Conservation (phyloP, 2,113 vertebrate genomes). For the Cranoglanis bouderius region DNA sequence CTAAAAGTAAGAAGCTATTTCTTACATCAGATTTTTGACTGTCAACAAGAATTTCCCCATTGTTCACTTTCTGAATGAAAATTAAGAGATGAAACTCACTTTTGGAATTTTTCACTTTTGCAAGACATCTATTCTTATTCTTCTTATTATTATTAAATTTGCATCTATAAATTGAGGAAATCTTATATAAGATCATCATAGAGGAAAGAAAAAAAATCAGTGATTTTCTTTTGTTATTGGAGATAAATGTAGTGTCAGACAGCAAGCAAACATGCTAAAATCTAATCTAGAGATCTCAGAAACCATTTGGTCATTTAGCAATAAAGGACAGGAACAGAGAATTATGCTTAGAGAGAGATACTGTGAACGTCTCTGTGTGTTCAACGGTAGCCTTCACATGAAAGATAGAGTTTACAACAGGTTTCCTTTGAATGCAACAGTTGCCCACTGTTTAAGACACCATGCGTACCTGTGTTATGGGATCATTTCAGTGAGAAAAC, state of each 20-base stretch:
- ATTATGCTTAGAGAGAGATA: slow-evolving; percentile 14
- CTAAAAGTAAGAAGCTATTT: background rate
- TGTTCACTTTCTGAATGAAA: slow-evolving; percentile 3
- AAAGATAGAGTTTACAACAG: slow-evolving; percentile 61
- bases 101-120: background rate
- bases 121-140: background rate
- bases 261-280: background rate
- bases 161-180: background rate
- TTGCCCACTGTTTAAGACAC: slow-evolving; percentile 54
- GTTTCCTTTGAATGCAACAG: slow-evolving; percentile 56
- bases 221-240: slow-evolving; percentile 21
- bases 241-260: slow-evolving; percentile 36
- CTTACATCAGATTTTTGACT: background rate
- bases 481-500: slow-evolving; percentile 54
- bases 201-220: background rate
- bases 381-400: slow-evolving; percentile 53
- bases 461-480: slow-evolving; percentile 53
- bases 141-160: background rate
- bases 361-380: slow-evolving; percentile 45
- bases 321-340: background rate
- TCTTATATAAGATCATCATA: slow-evolving; percentile 1
- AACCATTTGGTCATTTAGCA: slow-evolving; percentile 41
- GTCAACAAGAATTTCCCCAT: background rate
- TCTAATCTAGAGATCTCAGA: slow-evolving; percentile 24
- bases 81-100: background rate